These are phyloP conservation scores for Agapornis canus DNA, from an alignment of 2,797 vertebrate species.

Conservation along the genomic window DNA sequence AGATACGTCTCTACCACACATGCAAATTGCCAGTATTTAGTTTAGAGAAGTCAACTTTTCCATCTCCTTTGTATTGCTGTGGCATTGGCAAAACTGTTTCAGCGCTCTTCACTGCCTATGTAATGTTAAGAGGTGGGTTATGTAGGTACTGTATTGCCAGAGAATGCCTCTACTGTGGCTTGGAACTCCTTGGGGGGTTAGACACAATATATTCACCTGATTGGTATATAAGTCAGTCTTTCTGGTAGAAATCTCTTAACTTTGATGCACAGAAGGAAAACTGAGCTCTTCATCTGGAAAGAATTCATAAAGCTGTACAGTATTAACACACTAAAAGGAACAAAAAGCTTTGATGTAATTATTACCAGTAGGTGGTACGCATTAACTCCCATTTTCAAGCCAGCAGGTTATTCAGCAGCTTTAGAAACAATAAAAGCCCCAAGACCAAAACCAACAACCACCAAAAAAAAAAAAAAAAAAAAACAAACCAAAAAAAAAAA, in stretches of 20 bases:
- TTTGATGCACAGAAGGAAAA: not conserved
- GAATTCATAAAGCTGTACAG: not conserved
- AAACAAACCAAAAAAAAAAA: too few relatives aligned
- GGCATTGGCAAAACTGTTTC: not conserved
- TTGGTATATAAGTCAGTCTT: not conserved
- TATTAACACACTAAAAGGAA: not conserved
- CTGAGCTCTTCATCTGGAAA: not conserved
- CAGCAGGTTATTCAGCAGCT: slow-evolving; percentile 51
- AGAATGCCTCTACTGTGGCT: rapidly evolving
- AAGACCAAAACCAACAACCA: not conserved
- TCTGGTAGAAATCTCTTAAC: not conserved
- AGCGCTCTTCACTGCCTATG: not conserved
- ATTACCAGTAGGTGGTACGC: slow-evolving; percentile 65
- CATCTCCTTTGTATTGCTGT: not conserved
- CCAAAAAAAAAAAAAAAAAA: too few relatives aligned
- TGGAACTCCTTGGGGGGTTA: not conserved
- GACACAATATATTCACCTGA: not conserved
- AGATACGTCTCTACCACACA: not conserved
- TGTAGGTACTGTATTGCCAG: not conserved
- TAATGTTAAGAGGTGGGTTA: rapidly evolving
- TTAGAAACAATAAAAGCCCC: slow-evolving; percentile 59
- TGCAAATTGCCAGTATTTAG: not conserved
- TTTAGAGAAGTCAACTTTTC: not conserved
- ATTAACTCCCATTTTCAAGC: slow-evolving; percentile 61
- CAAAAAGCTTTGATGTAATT: slow-evolving; percentile 55